A percentile compares a stretch with the other conserved stretches of the same genome.
These are phyloP conservation scores for Euplexia lucipara DNA, from an alignment of 2,888 invertebrate genomes.

Conservation along the genomic window DNA sequence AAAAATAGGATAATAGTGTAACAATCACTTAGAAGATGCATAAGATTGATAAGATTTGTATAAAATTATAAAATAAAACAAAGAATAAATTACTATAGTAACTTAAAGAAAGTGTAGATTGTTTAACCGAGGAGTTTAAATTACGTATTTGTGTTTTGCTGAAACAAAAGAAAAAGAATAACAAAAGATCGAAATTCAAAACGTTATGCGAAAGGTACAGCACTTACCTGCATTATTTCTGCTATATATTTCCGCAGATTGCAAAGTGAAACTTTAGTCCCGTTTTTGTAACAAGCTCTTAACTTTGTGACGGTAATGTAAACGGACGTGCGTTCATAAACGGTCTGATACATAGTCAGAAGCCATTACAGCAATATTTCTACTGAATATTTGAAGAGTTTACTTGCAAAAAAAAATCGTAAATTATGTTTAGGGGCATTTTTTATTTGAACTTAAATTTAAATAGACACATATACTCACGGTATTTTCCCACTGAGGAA, in stretches of 20 bases:
- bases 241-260: constrained; percentile 31
- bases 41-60: no score
- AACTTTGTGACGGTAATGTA: constrained; percentile 31
- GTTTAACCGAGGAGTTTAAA: no score
- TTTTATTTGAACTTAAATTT: no score
- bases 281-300: constrained; percentile 15
- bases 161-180: no score
- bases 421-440: background rate
- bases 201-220: background rate
- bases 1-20: no score
- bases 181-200: background rate
- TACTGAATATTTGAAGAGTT: constrained; percentile 26
- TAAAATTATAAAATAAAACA: no score
- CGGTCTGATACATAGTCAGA: constrained; percentile 2
- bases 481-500: no score
- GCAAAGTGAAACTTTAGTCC: constrained; percentile 14
- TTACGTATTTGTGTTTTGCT: no score
- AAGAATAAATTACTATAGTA: no score
- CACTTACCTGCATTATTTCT: constrained; percentile 15
- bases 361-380: background rate
- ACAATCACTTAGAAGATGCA: no score
- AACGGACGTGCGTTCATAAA: constrained; percentile 25
- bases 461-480: no score
- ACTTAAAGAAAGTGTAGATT: no score
- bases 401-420: background rate